phyloP scores from a whole-genome alignment of 2,113 vertebrate species.

The Tetrax tetrax region DNA sequence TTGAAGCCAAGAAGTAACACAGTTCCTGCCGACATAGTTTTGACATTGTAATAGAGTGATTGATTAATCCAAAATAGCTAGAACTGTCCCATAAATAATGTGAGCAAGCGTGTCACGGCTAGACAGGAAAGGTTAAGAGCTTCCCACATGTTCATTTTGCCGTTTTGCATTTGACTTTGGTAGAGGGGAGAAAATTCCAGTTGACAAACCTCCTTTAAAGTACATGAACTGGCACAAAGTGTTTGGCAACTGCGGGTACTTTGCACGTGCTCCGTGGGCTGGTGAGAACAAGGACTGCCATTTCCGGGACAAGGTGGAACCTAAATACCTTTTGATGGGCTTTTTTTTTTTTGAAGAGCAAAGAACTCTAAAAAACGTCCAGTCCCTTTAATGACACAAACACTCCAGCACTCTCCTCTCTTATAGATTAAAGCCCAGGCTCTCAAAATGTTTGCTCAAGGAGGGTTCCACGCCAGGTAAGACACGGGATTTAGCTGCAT shows the following conservation, averaged over 20 bases:
- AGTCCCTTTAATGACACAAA: not conserved
- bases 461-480: not conserved
- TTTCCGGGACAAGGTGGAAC: not conserved
- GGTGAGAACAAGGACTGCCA: not conserved
- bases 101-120: constrained; percentile 40
- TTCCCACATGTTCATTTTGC: constrained; percentile 50
- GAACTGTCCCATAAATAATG: constrained; percentile 72
- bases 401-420: not conserved
- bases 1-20: constrained; percentile 36
- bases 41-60: constrained; percentile 68
- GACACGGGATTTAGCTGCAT: not conserved
- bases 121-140: constrained; percentile 72
- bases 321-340: not conserved
- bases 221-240: not conserved
- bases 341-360: not conserved
- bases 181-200: constrained; percentile 15
- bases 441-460: constrained; percentile 37
- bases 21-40: not conserved
- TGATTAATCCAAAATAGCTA: constrained; percentile 71
- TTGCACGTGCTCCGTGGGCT: not conserved
- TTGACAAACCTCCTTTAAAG: constrained; percentile 31
- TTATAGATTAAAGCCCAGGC: not conserved
- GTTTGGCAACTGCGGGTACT: not conserved
- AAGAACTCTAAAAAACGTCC: constrained; percentile 4
- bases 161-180: constrained; percentile 51